A percentile compares a stretch with the other conserved stretches of the same genome.
phyloP scores from a whole-genome alignment of 2,797 vertebrate genomes.

The Ctenopoma kingsleyae region DNA sequence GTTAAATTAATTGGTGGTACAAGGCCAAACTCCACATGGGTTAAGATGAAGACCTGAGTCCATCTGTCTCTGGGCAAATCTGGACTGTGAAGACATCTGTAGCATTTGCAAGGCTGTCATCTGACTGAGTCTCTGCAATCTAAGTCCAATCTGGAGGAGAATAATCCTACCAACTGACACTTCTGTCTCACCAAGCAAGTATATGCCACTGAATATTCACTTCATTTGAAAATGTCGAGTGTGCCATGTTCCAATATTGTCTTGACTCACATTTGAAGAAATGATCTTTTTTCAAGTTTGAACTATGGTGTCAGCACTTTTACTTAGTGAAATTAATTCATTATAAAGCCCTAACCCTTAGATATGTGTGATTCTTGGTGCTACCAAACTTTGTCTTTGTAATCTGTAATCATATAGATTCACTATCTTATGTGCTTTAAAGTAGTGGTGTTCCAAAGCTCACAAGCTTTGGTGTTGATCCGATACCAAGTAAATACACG shows the following conservation, averaged over 20 bases:
- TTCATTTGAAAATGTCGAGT: conserved; percentile 14
- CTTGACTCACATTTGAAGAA: conserved; percentile 17
- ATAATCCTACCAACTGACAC: conserved; percentile 31
- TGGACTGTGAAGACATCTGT: conserved; percentile 24
- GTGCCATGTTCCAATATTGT: conserved; percentile 17
- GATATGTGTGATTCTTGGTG: neutral
- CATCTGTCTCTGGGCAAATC: conserved; percentile 27
- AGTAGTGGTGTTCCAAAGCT: too few species aligned
- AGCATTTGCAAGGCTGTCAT: conserved; percentile 17
- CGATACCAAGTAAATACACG: too few species aligned
- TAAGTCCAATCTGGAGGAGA: conserved; percentile 21
- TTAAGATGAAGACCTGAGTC: conserved; percentile 19
- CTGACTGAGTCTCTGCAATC: conserved; percentile 1
- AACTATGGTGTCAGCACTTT: neutral
- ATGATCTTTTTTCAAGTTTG: neutral
- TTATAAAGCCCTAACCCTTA: neutral
- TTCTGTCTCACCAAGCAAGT: conserved; percentile 18
- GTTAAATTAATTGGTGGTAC: neutral
- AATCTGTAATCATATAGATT: too few species aligned
- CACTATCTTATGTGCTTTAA: too few species aligned
- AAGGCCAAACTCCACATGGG: conserved; percentile 1
- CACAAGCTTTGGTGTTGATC: too few species aligned
- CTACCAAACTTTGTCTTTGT: neutral
- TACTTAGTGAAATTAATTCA: neutral
- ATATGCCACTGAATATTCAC: conserved; percentile 20